Evolutionary conservation across 53 echinoderm and acorn worm genomes (phyloP).

Genomic region (Luidia sarsii): DNA sequence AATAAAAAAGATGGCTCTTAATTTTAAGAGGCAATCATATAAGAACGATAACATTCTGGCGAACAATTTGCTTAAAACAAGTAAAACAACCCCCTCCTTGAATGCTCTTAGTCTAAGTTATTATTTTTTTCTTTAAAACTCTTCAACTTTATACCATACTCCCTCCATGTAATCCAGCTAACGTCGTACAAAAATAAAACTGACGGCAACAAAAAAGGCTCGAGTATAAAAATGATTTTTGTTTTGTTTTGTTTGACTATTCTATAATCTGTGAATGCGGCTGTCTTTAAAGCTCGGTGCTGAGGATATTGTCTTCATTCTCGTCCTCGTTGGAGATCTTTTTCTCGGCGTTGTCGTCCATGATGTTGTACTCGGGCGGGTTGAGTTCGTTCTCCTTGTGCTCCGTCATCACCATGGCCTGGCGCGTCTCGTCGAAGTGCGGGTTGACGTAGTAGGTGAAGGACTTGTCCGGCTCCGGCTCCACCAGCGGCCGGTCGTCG

Average conservation of each 20-base stretch:
- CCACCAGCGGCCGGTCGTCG: conserved; percentile 16
- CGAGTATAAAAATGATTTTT: too few relatives aligned
- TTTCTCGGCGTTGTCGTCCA: not conserved
- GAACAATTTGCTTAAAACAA: too few relatives aligned
- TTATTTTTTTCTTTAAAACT: too few relatives aligned
- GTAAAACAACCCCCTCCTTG: too few relatives aligned
- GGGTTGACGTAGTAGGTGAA: conserved; percentile 73
- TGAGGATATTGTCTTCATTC: conserved; percentile 18
- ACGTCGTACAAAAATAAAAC: not conserved
- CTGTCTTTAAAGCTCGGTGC: conserved; percentile 29
- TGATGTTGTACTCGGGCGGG: conserved; percentile 20
- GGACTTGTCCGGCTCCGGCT: conserved; percentile 35
- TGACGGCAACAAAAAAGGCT: conserved; percentile 1
- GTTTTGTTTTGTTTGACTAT: too few relatives aligned
- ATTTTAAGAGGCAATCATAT: too few relatives aligned
- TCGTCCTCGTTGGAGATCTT: not conserved
- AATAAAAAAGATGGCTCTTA: too few relatives aligned
- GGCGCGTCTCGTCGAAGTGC: conserved; percentile 56
- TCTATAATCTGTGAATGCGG: too few relatives aligned
- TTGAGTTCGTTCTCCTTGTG: not conserved
- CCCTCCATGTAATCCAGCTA: too few relatives aligned
- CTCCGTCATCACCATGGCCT: not conserved
- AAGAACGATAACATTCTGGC: too few relatives aligned
- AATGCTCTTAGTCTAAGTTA: too few relatives aligned
- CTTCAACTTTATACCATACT: too few relatives aligned